Conservation (phyloP, 2,888 invertebrate genomes). For the Melieria crassipennis region DNA sequence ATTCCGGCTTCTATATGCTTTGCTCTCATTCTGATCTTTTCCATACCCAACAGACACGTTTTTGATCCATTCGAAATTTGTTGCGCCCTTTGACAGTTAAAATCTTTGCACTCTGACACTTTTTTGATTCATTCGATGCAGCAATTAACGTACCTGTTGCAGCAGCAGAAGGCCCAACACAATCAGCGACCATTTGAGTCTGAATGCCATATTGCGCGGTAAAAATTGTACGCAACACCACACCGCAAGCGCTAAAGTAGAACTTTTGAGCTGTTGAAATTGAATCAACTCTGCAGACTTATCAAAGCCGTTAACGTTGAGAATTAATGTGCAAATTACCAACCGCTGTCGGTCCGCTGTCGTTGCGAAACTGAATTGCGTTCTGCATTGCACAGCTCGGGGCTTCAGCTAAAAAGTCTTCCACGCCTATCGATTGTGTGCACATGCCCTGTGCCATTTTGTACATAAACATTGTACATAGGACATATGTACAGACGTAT, state of each 20-base stretch:
- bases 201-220: background rate
- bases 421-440: conserved; percentile 19
- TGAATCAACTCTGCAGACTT: too few relatives aligned
- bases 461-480: background rate
- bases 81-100: too few relatives aligned
- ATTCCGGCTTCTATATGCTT: too few relatives aligned
- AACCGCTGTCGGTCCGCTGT: conserved; percentile 37
- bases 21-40: too few relatives aligned
- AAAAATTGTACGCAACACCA: background rate
- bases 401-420: conserved; percentile 17
- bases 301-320: too few relatives aligned
- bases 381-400: conserved; percentile 20
- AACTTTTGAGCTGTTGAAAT: conserved; percentile 16
- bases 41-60: too few relatives aligned
- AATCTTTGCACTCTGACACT: too few relatives aligned
- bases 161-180: conserved; percentile 20
- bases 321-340: background rate
- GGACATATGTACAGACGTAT: background rate
- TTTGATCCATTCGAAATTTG: too few relatives aligned
- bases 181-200: conserved; percentile 10
- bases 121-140: too few relatives aligned
- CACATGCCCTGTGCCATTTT: background rate
- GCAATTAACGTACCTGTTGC: conserved; percentile 18
- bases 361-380: conserved; percentile 46
- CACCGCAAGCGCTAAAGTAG: background rate